Base-by-base conservation (phyloP, 2,113 vertebrate genomes). In the Indicator indicator region DNA sequence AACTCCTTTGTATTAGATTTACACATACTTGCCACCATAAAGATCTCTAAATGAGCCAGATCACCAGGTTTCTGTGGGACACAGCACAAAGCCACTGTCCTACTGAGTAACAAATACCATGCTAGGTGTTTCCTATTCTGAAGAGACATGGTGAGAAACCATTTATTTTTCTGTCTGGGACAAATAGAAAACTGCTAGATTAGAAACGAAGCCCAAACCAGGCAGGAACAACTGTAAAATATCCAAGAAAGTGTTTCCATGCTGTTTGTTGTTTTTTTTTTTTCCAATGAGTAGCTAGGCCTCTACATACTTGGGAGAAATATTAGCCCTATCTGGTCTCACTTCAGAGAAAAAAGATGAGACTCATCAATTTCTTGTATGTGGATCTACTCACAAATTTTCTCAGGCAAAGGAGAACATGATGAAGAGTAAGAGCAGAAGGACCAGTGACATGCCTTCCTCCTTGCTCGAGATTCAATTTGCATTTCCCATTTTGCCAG, bases 21-120 rank as follows among this genome's bases (percentile, higher is more conserved):
- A 26, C 24, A 48, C 0, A 0, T 42, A 38, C 24, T 38, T 64
- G 32, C 5, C 6, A 2, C 50, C 3, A 3, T 55, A 36, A 70
- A 70, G 32, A 8, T 50, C 9, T 0, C n/a, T 33, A 42, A 33
- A 38, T 6, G 13, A 91, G 33, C 33, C 56, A 77, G 59, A 70
- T 79, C 27, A 16, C 64, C 19, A 0, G 21, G 44, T 65, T 87
- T 87, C 59, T 48, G 19, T 16, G 7, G 27, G 54, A 46, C n/a
- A 42, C 4, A 9, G 20, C 16, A 23, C 78, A 86, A 70, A 75
- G 30, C 13, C 16, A 2, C 80, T 86, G 90, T 60, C 9, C 28
- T 38, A 16, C 18, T 24, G 21, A 50, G 9, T 28, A 75, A 28
- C 18, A 77, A 64, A 79, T 46, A 24, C 50, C 60, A 12, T 4